Conservation (phyloP, 2,888 invertebrate genomes). For the Amblyjoppa proteus region DNA sequence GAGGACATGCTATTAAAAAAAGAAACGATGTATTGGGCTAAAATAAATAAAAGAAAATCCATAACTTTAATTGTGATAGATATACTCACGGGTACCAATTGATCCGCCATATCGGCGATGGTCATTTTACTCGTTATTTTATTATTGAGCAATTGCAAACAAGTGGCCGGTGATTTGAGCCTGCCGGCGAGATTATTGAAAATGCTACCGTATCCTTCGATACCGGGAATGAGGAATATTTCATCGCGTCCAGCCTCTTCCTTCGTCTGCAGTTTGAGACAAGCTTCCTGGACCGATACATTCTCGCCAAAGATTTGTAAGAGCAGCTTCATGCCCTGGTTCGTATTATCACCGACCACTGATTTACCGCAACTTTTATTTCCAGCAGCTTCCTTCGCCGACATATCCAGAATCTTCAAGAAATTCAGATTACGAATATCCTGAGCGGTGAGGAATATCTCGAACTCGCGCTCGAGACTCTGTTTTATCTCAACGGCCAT, state of each 20-base stretch:
- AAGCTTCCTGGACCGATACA: slow-evolving; percentile 66
- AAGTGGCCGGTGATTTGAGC: slow-evolving; percentile 79
- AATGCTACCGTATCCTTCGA: slow-evolving; percentile 55
- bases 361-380: slow-evolving; percentile 46
- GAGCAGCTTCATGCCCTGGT: slow-evolving; percentile 74
- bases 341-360: slow-evolving; percentile 45
- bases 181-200: slow-evolving; percentile 79
- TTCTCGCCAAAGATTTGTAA: slow-evolving; percentile 68
- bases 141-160: slow-evolving; percentile 77
- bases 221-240: slow-evolving; percentile 81
- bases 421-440: slow-evolving; percentile 94
- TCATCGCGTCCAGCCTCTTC: slow-evolving; percentile 71
- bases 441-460: slow-evolving; percentile 93
- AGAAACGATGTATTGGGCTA: neutral
- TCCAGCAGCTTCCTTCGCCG: slow-evolving; percentile 67
- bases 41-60: neutral
- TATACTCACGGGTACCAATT: slow-evolving; percentile 85
- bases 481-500: slow-evolving; percentile 99
- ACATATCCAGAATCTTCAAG: slow-evolving; percentile 86
- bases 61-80: neutral
- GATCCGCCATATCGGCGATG: slow-evolving; percentile 86
- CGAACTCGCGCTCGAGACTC: slow-evolving; percentile 95
- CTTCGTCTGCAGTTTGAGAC: slow-evolving; percentile 73
- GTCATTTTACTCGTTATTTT: slow-evolving; percentile 84
- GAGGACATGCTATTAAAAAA: slow-evolving; percentile 86